A percentile compares a stretch with the other conserved stretches of the same genome.
These are phyloP conservation scores for Origma solitaria DNA, from an alignment of 2,113 vertebrate species.

Conservation along the genomic window DNA sequence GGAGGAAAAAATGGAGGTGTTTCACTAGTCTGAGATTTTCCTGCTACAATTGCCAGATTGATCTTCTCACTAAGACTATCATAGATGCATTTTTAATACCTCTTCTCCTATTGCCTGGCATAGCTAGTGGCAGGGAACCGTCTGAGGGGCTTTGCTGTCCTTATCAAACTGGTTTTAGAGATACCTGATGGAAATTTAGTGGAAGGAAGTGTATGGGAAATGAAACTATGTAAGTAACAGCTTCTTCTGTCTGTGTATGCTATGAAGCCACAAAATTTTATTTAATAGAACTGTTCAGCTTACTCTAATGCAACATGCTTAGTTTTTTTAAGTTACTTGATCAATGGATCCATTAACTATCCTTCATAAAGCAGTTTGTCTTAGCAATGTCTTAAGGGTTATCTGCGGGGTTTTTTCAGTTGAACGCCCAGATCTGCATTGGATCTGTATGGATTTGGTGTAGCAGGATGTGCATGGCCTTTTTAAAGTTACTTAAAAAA, in stretches of 20 bases:
- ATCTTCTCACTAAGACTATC: background rate
- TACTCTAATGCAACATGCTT: background rate
- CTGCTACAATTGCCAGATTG: background rate
- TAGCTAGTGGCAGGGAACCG: background rate
- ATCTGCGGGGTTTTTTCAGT: background rate
- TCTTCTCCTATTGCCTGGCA: background rate
- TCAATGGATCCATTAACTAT: background rate
- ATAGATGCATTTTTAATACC: background rate
- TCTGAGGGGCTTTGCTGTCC: background rate
- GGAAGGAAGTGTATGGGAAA: background rate
- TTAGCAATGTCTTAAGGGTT: background rate
- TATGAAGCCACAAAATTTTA: background rate
- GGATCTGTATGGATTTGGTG: background rate
- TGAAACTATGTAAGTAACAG: background rate
- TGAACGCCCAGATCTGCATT: background rate
- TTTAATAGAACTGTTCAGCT: background rate
- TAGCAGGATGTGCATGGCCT: background rate
- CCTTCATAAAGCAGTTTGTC: background rate
- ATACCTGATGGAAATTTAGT: background rate
- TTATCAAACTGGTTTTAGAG: background rate
- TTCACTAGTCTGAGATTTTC: background rate
- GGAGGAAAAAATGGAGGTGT: background rate
- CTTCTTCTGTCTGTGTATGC: background rate
- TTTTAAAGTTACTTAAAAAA: background rate
- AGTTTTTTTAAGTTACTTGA: background rate